Evolutionary conservation across 2,888 invertebrate genomes (phyloP), one percentile per base, ranked within the genome.

Genomic region (Brenthis ino): DNA sequence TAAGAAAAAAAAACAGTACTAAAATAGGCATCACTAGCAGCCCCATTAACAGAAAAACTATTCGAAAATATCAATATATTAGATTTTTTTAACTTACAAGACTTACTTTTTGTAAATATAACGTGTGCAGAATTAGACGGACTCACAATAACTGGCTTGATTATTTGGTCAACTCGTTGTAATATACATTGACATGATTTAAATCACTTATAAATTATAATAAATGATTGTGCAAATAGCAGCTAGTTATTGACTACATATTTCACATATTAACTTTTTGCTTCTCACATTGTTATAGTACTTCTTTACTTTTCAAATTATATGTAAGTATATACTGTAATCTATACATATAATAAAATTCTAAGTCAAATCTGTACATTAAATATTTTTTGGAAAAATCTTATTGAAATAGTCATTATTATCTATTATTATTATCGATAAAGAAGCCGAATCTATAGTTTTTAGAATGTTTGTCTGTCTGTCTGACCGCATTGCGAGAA

Each of bases 111-210:
- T 43, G 4, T 33, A 50, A 33, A 60, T 6, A n/a, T 12, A 56
- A 57, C 66, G 68, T 67, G 66, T 61, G 11, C 16, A 16, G 48
- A 56, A 48, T 16, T 12, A 48, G 48, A 60, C 53, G 57, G 43
- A 58, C n/a, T 28, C 43, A 64, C 48, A 50, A 33, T 60, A 64
- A 74, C 70, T 72, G 69, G 50, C 65, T 37, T 65, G 43, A 60
- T 65, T 69, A 70, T 72, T 74, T 65, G 65, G 67, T 67, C 70
- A 72, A 65, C 63, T 37, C 64, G 64, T 70, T 71, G 64, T 65
- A 64, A 68, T 50, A 47, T 68, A 63, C 65, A 72, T 64, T 69
- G 64, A 67, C 60, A 69, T 70, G 43, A 72, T 72, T 67, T 72
- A 67, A 72, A 70, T 74, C 67, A 28, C 28, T 28, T 28, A 28